Percentiles rank a stretch among this genome's conserved stretches.
Conservation (phyloP, 2,113 vertebrate species). For the Microcebus lehilahytsara region DNA sequence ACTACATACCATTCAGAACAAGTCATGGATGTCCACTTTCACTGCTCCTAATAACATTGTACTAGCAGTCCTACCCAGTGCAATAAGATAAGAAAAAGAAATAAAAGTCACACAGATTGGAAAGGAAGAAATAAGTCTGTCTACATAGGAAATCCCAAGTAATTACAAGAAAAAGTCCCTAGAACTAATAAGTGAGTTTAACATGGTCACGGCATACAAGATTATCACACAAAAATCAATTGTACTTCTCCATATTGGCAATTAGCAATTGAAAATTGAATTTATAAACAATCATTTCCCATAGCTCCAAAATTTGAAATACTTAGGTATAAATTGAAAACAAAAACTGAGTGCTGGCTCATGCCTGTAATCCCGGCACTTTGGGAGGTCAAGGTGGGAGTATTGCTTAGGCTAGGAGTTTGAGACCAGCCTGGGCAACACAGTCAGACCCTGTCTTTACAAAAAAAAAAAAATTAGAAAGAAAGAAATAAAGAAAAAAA, state of each 20-base stretch:
- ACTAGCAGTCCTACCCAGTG: neutral
- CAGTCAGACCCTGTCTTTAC: no score
- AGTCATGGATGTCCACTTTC: neutral
- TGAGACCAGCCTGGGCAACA: no score
- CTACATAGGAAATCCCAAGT: neutral
- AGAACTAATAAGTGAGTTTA: neutral
- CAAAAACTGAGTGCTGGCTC: neutral
- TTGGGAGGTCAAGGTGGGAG: no score
- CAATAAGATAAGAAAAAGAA: conserved; percentile 1
- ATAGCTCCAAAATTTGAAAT: neutral
- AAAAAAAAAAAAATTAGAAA: no score
- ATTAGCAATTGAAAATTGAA: neutral
- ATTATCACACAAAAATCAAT: neutral
- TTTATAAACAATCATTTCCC: conserved; percentile 13
- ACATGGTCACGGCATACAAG: neutral
- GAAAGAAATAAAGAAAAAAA: no score
- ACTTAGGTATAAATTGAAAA: neutral
- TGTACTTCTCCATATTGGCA: neutral
- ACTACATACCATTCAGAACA: neutral
- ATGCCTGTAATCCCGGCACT: no score
- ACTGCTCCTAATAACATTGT: neutral
- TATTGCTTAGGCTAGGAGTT: no score
- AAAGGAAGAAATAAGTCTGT: conserved; percentile 11
- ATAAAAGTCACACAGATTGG: neutral
- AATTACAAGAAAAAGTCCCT: neutral